Conservation (phyloP, 2,113 vertebrate species). For the Nibea coibor region DNA sequence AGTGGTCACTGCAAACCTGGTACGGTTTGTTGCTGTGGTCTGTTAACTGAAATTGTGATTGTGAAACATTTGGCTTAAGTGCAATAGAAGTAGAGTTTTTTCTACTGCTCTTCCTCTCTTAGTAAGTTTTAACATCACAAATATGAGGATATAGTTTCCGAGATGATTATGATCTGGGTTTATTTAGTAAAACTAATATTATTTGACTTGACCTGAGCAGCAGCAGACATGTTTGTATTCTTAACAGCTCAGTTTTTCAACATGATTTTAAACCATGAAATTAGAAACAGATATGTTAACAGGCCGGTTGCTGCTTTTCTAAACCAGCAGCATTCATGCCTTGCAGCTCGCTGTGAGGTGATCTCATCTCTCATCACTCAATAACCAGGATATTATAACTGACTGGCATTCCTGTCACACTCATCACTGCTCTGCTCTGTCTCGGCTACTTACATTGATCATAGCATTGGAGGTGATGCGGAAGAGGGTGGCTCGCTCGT, state of each 20-base stretch:
- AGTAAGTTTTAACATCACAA: not conserved
- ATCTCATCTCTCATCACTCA: slow-evolving; percentile 39
- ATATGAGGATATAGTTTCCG: not conserved
- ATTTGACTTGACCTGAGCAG: not conserved
- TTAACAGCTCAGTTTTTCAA: too few species aligned
- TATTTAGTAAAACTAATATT: not conserved
- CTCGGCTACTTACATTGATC: slow-evolving; percentile 87
- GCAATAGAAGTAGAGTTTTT: not conserved
- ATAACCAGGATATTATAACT: slow-evolving; percentile 25
- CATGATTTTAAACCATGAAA: not conserved
- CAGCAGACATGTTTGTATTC: not conserved
- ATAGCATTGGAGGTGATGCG: slow-evolving; percentile 99
- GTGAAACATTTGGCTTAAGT: not conserved
- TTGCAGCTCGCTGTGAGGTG: slow-evolving; percentile 15
- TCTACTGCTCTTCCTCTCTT: too few species aligned
- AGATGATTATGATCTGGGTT: not conserved
- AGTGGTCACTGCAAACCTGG: not conserved
- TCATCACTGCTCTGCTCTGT: not conserved
- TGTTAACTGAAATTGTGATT: not conserved
- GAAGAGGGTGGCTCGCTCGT: slow-evolving; percentile 96
- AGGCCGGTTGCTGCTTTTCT: not conserved
- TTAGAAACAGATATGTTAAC: not conserved
- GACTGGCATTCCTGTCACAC: slow-evolving; percentile 31
- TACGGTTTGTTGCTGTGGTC: not conserved
- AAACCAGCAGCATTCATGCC: not conserved